These are phyloP conservation scores for Nomada lathburiana DNA, from an alignment of 2,888 invertebrate genomes.

Conservation along the genomic window DNA sequence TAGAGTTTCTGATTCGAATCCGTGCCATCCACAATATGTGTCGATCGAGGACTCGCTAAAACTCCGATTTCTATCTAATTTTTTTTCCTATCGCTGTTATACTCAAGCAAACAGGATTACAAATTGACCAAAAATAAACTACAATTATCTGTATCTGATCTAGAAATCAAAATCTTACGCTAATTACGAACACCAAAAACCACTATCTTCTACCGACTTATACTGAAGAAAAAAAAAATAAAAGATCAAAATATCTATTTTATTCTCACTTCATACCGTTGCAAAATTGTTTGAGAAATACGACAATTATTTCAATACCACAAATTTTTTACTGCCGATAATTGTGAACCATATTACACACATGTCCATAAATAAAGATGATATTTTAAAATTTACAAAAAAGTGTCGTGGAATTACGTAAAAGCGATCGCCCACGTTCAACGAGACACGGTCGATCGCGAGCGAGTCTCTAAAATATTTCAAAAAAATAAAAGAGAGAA, in stretches of 20 bases:
- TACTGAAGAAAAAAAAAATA: too few relatives aligned
- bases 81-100: neutral
- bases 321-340: too few relatives aligned
- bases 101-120: neutral
- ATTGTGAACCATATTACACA: too few relatives aligned
- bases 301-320: too few relatives aligned
- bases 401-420: neutral
- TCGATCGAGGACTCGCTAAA: neutral
- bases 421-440: neutral
- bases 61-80: constrained; percentile 6
- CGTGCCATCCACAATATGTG: constrained; percentile 46
- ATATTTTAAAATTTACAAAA: neutral
- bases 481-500: neutral
- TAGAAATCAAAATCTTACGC: neutral
- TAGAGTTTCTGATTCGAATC: constrained; percentile 60
- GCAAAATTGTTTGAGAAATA: too few relatives aligned
- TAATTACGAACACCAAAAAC: too few relatives aligned
- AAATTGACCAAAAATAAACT: neutral
- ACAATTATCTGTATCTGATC: neutral
- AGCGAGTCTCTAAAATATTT: neutral
- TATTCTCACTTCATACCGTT: too few relatives aligned
- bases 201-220: too few relatives aligned
- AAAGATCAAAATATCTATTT: too few relatives aligned
- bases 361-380: too few relatives aligned
- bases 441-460: neutral